Evolutionary conservation across 2,113 vertebrate species (phyloP), one percentile per base, ranked within the genome.

Genomic region (Tympanuchus pallidicinctus): DNA sequence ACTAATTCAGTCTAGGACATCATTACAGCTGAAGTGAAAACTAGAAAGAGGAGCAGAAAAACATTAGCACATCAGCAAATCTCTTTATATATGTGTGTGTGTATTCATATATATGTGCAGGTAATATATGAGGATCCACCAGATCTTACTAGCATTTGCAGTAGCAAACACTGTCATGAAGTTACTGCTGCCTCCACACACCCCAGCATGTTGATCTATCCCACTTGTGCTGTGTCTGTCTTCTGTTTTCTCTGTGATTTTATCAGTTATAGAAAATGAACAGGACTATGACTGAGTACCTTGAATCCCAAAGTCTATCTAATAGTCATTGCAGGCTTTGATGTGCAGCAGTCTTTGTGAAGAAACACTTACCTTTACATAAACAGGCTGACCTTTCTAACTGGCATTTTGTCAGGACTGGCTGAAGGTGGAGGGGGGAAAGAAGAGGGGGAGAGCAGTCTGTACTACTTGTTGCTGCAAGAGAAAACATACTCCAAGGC

Each of bases 401-500:
- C 27, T 56, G 65, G 22, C 38, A 70, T 82, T 89, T 66, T 56
- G 20, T 79, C 76, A 85, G 54, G 45, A 72, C 20, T 5, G 18
- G 6, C 61, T 65, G 75, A 67, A 22, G 60, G 38, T 2, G 2
- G 19, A 48, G 64, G 34, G 2, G 61, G 25, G 50, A 24, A 30
- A 82, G 27, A 27, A 56, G 10, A 59, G 19, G 17, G 15, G 22
- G 13, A 81, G 64, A 45, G 42, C 30, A 85, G 17, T 10, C 25
- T 43, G 24, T 36, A 70, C 47, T 88, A 93, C 95, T 92, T 97
- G 93, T 95, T 97, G 93, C 85, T 83, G 15, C 34, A 30, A 67
- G 27, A 64, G 47, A 84, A 84, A 88, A n/a, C 38, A 6, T 13
- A 27, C 43, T 88, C 34, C 27, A 59, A 82, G 70, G 43, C 36